phyloP scores from a whole-genome alignment of 2,797 vertebrate genomes.

The Coreius guichenoti region DNA sequence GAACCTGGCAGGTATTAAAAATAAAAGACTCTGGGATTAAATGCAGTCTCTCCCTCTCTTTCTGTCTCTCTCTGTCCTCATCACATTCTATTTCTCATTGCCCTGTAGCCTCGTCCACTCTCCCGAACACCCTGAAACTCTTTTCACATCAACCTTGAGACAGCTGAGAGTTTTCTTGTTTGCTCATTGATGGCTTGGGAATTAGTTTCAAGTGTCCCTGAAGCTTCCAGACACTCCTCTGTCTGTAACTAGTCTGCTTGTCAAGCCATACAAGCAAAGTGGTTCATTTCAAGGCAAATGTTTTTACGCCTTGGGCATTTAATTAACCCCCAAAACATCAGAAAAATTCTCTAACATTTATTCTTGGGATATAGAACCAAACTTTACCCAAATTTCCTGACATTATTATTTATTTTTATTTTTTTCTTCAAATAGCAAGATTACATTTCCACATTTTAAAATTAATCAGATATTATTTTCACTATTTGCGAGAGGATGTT shows the following conservation, averaged over 20 bases:
- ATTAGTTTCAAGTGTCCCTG: constrained; percentile 51
- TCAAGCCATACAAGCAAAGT: constrained; percentile 37
- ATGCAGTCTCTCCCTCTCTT: constrained; percentile 55
- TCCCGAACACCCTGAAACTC: constrained; percentile 43
- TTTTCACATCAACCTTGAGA: constrained; percentile 54
- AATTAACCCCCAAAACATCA: not conserved
- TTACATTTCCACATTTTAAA: not conserved
- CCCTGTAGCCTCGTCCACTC: constrained; percentile 44
- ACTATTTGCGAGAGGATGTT: not conserved
- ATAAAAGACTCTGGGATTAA: constrained; percentile 71
- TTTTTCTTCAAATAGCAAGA: not conserved
- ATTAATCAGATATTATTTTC: not conserved
- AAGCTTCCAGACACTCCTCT: constrained; percentile 35
- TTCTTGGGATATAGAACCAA: not conserved
- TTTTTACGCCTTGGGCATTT: not conserved
- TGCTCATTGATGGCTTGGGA: constrained; percentile 51
- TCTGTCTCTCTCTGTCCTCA: constrained; percentile 52
- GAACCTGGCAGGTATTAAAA: constrained; percentile 80
- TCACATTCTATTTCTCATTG: constrained; percentile 52
- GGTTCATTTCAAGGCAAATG: constrained; percentile 17
- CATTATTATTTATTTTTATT: not conserved
- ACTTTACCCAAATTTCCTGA: not conserved
- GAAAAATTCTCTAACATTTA: not conserved
- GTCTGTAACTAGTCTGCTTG: constrained; percentile 25
- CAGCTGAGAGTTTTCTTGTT: constrained; percentile 51